Conservation (phyloP, 2,113 vertebrate species). For the Aspiorhynchus laticeps region DNA sequence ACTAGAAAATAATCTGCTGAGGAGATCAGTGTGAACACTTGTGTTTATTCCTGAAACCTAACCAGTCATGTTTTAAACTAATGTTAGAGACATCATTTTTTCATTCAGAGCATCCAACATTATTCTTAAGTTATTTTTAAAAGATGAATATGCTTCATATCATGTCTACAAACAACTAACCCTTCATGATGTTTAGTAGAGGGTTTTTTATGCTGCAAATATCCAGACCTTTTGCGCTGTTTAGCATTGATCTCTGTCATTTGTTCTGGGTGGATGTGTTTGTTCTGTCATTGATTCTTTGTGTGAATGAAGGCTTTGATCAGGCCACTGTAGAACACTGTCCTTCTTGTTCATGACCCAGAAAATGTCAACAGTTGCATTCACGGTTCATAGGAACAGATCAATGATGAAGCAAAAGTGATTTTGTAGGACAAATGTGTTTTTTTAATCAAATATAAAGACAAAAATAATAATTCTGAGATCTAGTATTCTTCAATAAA, state of each 20-base stretch:
- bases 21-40: neutral
- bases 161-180: neutral
- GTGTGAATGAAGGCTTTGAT: slow-evolving; percentile 30
- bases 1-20: neutral
- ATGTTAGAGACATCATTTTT: neutral
- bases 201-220: neutral
- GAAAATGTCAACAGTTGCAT: neutral
- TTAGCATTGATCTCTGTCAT: neutral
- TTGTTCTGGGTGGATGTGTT: slow-evolving; percentile 5
- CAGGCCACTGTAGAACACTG: slow-evolving; percentile 8
- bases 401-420: slow-evolving; percentile 4
- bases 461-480: neutral
- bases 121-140: neutral
- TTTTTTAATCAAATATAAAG: neutral
- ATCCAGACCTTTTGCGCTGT: neutral
- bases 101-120: neutral
- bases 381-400: neutral
- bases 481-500: neutral
- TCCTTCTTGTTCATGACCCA: slow-evolving; percentile 26
- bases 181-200: neutral
- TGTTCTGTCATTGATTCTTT: slow-evolving; percentile 24
- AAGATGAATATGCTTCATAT: neutral
- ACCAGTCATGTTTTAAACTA: neutral
- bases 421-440: neutral
- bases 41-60: neutral